Conservation (phyloP, 2,113 vertebrate genomes). For the Lepus americanus region DNA sequence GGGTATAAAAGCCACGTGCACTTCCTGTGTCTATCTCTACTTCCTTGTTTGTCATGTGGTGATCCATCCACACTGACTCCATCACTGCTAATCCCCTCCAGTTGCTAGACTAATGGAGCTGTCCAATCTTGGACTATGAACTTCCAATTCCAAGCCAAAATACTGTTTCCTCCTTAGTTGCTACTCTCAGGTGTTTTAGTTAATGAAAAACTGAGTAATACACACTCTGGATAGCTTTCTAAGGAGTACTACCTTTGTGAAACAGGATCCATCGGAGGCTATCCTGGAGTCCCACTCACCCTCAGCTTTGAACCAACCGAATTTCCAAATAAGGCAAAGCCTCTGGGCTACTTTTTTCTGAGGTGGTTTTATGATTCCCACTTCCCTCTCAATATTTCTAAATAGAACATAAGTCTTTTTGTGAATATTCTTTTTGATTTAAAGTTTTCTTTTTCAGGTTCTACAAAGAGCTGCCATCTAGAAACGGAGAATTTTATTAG, state of each 20-base stretch:
- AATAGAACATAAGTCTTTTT: conserved; percentile 59
- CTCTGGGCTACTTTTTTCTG: background rate
- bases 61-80: too few relatives aligned
- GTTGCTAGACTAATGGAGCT: too few relatives aligned
- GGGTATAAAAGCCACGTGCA: too few relatives aligned
- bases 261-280: background rate
- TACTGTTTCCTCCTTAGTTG: too few relatives aligned
- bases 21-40: too few relatives aligned
- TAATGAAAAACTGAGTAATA: too few relatives aligned
- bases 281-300: background rate
- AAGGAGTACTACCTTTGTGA: background rate
- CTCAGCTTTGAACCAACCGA: background rate
- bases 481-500: conserved; percentile 70
- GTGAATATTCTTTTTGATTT: conserved; percentile 73
- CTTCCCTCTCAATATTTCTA: conserved; percentile 58
- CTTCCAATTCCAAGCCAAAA: too few relatives aligned
- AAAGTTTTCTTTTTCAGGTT: conserved; percentile 67
- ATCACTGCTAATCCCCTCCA: too few relatives aligned
- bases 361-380: conserved; percentile 30
- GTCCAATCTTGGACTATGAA: too few relatives aligned
- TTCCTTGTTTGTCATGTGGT: too few relatives aligned
- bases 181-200: too few relatives aligned
- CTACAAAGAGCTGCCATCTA: conserved; percentile 65
- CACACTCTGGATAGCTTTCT: background rate
- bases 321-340: conserved; percentile 40